Percentiles rank a stretch among this genome's conserved stretches.
phyloP scores from a whole-genome alignment of 1,140 invertebrate genomes.

The Rhopalosiphum maidis region DNA sequence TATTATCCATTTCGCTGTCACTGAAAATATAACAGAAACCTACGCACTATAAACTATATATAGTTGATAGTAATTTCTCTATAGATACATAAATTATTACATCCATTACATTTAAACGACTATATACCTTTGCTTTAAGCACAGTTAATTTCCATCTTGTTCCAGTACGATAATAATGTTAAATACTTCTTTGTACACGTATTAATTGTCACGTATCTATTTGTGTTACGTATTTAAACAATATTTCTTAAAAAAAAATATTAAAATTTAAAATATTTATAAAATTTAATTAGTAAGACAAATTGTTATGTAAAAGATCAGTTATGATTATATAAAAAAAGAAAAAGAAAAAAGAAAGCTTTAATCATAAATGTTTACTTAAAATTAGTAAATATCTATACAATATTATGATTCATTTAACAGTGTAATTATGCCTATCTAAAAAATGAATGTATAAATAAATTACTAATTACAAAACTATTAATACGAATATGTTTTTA shows the following conservation, averaged over 20 bases:
- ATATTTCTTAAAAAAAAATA: background rate
- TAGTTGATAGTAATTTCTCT: slow-evolving; percentile 4
- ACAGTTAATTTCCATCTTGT: background rate
- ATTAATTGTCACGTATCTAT: background rate
- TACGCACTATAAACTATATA: background rate
- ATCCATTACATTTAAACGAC: slow-evolving; percentile 3
- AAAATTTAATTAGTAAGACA: background rate
- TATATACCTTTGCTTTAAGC: background rate
- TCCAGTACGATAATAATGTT: background rate
- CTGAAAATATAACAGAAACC: background rate
- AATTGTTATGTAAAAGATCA: background rate
- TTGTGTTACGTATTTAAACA: background rate
- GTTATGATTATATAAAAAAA: background rate
- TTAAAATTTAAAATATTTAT: background rate
- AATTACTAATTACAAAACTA: too few relatives aligned
- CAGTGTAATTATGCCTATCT: background rate
- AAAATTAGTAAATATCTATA: background rate
- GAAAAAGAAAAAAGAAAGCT: too few relatives aligned
- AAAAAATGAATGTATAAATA: too few relatives aligned
- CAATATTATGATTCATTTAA: background rate
- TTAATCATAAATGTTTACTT: background rate
- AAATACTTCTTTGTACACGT: background rate
- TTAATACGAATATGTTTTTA: background rate
- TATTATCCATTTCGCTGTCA: background rate
- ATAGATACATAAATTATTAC: background rate